Percentiles rank a stretch among this genome's conserved stretches.
phyloP scores from a whole-genome alignment of 2,888 invertebrate species.

The Drosophila birchii region DNA sequence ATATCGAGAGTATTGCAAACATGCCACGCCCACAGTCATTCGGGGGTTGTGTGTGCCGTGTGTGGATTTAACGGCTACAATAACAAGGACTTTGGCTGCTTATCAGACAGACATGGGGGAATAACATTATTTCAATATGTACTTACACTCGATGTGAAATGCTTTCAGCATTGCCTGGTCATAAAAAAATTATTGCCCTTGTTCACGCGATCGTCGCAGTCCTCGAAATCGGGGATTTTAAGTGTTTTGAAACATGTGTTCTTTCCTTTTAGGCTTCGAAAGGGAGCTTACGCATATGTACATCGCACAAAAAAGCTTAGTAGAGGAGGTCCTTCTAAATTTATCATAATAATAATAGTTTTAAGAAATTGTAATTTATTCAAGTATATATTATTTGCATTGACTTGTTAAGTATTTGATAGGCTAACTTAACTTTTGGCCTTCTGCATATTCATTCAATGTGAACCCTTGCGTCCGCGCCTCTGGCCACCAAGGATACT shows the following conservation, averaged over 20 bases:
- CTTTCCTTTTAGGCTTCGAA: constrained; percentile 1
- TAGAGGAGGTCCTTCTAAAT: background rate
- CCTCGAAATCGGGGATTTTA: constrained; percentile 44
- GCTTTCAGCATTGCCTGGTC: constrained; percentile 55
- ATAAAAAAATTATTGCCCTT: constrained; percentile 70
- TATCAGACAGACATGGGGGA: constrained; percentile 56
- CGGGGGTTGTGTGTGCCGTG: constrained; percentile 31
- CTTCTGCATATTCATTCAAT: background rate
- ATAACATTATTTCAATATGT: constrained; percentile 64
- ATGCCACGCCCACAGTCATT: constrained; percentile 40
- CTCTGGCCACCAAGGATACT: constrained; percentile 17
- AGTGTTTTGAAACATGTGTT: constrained; percentile 75
- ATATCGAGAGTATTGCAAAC: constrained; percentile 56
- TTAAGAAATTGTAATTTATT: background rate
- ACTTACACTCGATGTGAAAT: constrained; percentile 64
- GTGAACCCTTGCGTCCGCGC: background rate
- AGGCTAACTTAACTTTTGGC: background rate
- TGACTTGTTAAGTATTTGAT: background rate
- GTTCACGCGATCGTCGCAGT: constrained; percentile 54
- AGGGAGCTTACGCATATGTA: background rate
- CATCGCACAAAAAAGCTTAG: background rate
- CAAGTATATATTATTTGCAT: background rate
- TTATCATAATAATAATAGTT: no score
- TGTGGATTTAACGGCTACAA: constrained; percentile 65
- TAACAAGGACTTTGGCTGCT: constrained; percentile 64